Evolutionary conservation across 2,113 vertebrate species (phyloP), one percentile per base, ranked within the genome.

Genomic region (Emydocephalus ijimae): DNA sequence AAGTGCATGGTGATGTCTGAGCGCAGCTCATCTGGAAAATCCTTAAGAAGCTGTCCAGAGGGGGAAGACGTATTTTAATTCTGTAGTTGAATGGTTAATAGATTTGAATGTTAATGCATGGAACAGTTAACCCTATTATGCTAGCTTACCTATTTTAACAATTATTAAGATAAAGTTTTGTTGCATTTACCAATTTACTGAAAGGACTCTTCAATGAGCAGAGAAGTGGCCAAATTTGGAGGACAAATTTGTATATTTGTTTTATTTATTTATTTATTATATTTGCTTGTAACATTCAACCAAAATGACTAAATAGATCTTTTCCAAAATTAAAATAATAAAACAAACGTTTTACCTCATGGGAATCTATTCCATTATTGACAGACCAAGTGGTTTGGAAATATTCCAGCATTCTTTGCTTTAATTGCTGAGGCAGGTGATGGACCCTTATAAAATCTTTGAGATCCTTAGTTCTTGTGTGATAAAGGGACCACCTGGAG

Each of bases 321-420:
- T 34, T 52, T 15, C 6, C 20, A 39, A 11, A 50, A 56, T 56
- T 43, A 43, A 56, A 61, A 64, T 39, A 8, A 3, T 34, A 3
- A 45, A 43, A 45, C 61, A 0, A 91, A 93, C 43, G 64, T 0
- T 0, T 95, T 98, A 99, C 99, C 99, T 99, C 99, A 20, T 99
- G 99, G 91, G 98, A 98, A 97, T 99, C 99, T 92, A 99, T 99
- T 96, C 99, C 99, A 21, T 99, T 99, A 98, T 99, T 99, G 97
- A 99, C 99, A 39, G 99, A 99, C 99, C 99, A 99, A 0, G 99
- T 99, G 74, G 99, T 99, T 97, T 99, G 99, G 96, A 99, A 99
- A 97, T 99, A 99, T 95, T 99, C 99, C 74, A 99, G 96, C 99
- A 99, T 99, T 95, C 99, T 98, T 96, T 99, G 99, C 96, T 99